phyloP scores from a whole-genome alignment of 2,888 invertebrate species.

The Leptinotarsa rubiginosa region DNA sequence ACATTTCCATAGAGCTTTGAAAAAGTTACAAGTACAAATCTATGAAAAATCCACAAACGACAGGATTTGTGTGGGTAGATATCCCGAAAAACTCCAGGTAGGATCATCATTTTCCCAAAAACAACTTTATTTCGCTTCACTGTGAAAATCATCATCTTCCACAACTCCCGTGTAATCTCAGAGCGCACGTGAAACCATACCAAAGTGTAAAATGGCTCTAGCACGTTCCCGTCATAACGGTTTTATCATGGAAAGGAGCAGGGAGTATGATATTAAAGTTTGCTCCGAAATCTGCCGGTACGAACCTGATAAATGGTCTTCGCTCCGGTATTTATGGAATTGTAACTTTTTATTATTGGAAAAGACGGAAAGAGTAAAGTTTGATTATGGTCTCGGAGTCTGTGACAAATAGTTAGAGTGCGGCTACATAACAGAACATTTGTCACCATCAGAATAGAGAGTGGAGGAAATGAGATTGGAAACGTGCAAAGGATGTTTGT shows the following conservation, averaged over 20 bases:
- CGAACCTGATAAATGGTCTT: constrained; percentile 24
- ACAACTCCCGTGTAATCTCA: background rate
- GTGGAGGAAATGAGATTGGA: background rate
- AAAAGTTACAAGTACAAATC: too few relatives aligned
- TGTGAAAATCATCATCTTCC: background rate
- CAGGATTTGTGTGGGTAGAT: too few relatives aligned
- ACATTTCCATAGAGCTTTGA: too few relatives aligned
- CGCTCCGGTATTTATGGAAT: constrained; percentile 27
- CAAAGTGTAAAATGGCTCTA: constrained; percentile 47
- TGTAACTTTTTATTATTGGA: constrained; percentile 22
- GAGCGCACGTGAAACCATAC: constrained; percentile 46
- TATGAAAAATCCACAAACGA: background rate
- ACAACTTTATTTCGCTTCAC: background rate
- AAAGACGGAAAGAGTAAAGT: background rate
- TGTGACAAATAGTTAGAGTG: background rate
- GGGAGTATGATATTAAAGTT: constrained; percentile 63
- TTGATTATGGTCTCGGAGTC: constrained; percentile 6
- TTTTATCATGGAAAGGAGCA: constrained; percentile 63
- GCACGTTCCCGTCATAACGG: constrained; percentile 64
- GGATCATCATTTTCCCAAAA: too few relatives aligned
- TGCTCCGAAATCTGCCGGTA: constrained; percentile 59
- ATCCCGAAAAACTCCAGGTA: too few relatives aligned
- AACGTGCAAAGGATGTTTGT: background rate
- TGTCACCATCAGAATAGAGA: constrained; percentile 4
- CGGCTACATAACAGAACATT: background rate